phyloP scores from a whole-genome alignment of 2,888 invertebrate species.

The Diadegma fenestrale region DNA sequence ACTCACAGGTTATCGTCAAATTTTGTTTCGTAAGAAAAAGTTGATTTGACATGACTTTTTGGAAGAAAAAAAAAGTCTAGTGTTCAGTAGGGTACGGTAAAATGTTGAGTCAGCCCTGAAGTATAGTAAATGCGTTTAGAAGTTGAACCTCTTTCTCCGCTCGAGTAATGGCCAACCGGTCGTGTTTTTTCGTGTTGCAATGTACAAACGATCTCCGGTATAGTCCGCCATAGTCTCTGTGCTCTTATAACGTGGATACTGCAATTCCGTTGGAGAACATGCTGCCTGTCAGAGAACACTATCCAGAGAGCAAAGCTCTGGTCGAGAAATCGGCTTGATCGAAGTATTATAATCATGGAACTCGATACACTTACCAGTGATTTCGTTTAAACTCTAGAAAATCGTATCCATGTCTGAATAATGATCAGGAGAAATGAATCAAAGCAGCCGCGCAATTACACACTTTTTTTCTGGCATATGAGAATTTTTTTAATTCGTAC shows the following conservation, averaged over 20 bases:
- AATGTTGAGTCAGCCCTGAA: conserved; percentile 58
- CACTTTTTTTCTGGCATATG: too few species aligned
- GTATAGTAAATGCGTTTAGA: conserved; percentile 54
- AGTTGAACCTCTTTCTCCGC: conserved; percentile 63
- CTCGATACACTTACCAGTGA: conserved; percentile 28
- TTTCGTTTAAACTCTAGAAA: conserved; percentile 29
- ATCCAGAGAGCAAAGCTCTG: conserved; percentile 26
- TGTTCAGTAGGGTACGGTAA: conserved; percentile 16
- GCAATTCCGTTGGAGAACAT: conserved; percentile 42
- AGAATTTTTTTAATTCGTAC: neutral
- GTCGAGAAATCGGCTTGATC: conserved; percentile 45
- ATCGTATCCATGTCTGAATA: conserved; percentile 22
- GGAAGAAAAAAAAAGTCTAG: neutral
- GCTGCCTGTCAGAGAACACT: conserved; percentile 12
- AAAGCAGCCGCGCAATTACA: too few species aligned
- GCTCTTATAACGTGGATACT: conserved; percentile 41
- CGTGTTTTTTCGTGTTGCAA: conserved; percentile 65
- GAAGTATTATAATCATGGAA: conserved; percentile 36
- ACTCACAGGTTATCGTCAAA: neutral
- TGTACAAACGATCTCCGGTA: conserved; percentile 59
- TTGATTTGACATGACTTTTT: neutral
- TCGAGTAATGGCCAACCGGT: conserved; percentile 64
- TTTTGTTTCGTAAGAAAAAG: neutral
- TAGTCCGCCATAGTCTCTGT: conserved; percentile 27
- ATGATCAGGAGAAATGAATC: neutral